A percentile compares a stretch with the other conserved stretches of the same genome.
Conservation (phyloP, 2,797 vertebrate genomes). For the Coracias cyanogaster region DNA sequence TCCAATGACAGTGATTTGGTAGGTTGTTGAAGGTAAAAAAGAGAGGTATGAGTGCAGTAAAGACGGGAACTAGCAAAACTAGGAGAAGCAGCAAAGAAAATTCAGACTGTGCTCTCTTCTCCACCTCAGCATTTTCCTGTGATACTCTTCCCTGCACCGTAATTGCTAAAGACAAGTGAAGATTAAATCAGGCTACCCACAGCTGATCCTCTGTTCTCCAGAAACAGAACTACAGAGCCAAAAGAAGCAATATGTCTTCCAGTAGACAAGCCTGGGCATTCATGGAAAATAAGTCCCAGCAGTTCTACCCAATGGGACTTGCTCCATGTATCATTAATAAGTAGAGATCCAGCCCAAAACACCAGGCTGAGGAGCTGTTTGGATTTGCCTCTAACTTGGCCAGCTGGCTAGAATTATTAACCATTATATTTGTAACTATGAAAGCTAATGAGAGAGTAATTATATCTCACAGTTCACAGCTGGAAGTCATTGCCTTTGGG, state of each 20-base stretch:
- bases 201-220: background rate
- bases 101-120: background rate
- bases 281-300: background rate
- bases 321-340: background rate
- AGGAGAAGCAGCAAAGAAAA: background rate
- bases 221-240: background rate
- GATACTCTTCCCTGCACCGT: background rate
- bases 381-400: background rate
- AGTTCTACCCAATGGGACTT: background rate
- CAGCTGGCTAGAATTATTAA: constrained; percentile 13
- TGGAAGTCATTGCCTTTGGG: background rate
- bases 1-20: background rate
- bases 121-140: background rate
- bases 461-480: background rate
- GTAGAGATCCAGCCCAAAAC: background rate
- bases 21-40: background rate
- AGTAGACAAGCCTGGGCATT: background rate
- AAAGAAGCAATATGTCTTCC: background rate
- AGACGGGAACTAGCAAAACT: background rate
- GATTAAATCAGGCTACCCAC: background rate
- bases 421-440: background rate
- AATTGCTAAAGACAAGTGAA: background rate
- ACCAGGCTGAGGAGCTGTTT: background rate
- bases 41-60: background rate
- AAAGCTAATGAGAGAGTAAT: constrained; percentile 31